Conservation (phyloP, 2,888 invertebrate species). For the Eupithecia tripunctaria region DNA sequence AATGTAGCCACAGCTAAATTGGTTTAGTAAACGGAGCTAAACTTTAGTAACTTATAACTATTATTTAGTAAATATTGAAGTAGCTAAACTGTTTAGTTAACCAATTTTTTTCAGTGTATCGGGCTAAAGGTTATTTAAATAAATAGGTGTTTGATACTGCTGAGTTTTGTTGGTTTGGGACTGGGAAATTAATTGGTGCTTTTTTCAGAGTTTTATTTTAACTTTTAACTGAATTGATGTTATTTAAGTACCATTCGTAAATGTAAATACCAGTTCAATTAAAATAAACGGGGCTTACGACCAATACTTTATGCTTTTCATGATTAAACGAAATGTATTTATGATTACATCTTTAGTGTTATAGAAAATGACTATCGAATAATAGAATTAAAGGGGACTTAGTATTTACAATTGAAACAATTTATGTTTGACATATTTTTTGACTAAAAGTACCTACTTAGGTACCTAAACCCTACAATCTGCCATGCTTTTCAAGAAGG, state of each 20-base stretch:
- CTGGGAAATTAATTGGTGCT: conserved; percentile 13
- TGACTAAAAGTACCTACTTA: too few species aligned
- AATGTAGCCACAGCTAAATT: too few species aligned
- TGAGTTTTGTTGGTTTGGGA: conserved; percentile 27
- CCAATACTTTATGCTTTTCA: background rate
- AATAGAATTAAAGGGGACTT: too few species aligned
- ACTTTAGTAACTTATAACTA: too few species aligned
- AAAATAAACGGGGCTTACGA: background rate
- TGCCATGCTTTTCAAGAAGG: background rate
- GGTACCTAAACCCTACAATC: background rate
- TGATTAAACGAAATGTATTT: background rate
- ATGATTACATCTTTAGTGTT: background rate
- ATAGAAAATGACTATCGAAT: too few species aligned
- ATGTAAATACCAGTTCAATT: background rate
- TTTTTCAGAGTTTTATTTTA: background rate
- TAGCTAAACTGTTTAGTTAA: too few species aligned
- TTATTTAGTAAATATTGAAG: too few species aligned
- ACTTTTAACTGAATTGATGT: background rate
- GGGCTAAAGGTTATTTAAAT: conserved; percentile 35
- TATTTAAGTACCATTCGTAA: background rate
- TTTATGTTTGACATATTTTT: too few species aligned
- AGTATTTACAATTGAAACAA: too few species aligned
- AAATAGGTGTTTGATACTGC: conserved; percentile 28
- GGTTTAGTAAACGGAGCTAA: too few species aligned
- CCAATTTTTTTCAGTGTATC: too few species aligned